Evolutionary conservation across 1,140 invertebrate genomes (phyloP).

Genomic region (Trissolcus basalis): DNA sequence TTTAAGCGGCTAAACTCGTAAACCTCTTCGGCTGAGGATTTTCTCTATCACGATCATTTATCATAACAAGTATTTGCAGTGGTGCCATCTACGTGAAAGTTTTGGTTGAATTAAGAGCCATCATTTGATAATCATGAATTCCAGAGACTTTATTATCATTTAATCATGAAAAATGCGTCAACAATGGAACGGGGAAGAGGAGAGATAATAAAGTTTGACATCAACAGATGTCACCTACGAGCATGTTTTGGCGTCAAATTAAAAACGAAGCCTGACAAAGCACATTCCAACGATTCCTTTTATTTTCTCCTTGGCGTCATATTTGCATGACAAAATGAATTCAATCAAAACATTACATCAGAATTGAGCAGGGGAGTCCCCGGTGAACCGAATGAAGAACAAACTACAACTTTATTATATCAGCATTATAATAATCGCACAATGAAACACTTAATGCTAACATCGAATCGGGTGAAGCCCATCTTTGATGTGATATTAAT

Average conservation of each 20-base stretch:
- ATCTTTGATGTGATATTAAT: slow-evolving; percentile 17
- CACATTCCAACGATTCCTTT: no score
- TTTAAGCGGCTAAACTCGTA: slow-evolving; percentile 18
- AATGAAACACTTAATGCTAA: slow-evolving; percentile 33
- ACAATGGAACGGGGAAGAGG: no score
- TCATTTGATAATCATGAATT: no score
- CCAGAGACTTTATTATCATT: no score
- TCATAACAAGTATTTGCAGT: slow-evolving; percentile 28
- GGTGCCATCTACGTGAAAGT: slow-evolving; percentile 16
- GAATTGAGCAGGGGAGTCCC: background rate
- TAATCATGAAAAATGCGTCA: no score
- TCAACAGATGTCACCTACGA: no score
- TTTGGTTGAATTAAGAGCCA: no score
- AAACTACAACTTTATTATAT: slow-evolving; percentile 31
- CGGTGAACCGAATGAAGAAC: slow-evolving; percentile 1
- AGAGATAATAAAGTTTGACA: no score
- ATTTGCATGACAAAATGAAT: background rate
- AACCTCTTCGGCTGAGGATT: slow-evolving; percentile 19
- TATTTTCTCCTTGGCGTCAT: no score
- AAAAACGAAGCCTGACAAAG: no score
- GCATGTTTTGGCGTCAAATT: no score
- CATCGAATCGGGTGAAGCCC: slow-evolving; percentile 14
- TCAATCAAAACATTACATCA: slow-evolving; percentile 24
- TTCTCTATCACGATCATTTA: slow-evolving; percentile 5
- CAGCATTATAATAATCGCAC: slow-evolving; percentile 22